Evolutionary conservation across 2,113 vertebrate species (phyloP), one percentile per base, ranked within the genome.

Genomic region (Rattus norvegicus): DNA sequence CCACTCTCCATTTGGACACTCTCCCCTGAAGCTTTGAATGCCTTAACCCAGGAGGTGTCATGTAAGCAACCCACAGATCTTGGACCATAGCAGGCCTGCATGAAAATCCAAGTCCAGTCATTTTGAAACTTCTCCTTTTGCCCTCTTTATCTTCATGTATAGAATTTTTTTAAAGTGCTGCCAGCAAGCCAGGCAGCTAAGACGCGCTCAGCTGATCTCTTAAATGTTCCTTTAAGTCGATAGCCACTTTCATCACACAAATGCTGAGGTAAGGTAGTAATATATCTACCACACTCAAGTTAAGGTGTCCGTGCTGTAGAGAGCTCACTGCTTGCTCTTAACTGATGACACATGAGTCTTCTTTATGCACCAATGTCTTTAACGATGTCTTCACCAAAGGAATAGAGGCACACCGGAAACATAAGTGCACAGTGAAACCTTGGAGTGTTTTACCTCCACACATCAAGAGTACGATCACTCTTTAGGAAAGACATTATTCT

Each of bases 371-470:
- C 56, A 14, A 93, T 69, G 12, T 22, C 61, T 83, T 92, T 88
- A 33, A 39, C 16, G 2, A 12, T 47, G 19, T 61, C 39, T 92
- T 94, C 61, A 93, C 24, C 70, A 59, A 95, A 7, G 43, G 9
- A 96, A 93, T 75, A 39, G 52, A 93, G 5, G 7, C 5, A 94
- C 87, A 77, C 24, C 65, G n/a, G 54, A 84, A 70, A 93, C 49
- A 22, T 75, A 81, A 28, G 69, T 84, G 56, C 88, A 43, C 49
- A 26, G 12, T 24, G 30, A 16, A 17, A 72, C 13, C 33, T n/a
- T 14, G 7, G 7, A 26, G 19, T 47, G 22, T 89, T 91, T 67
- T 12, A 93, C 1, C 80, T 39, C 63, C 0, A 20, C 0, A 20
- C 56, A 47, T 13, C 20, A 75, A 89, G 56, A 90, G 73, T n/a